Percentiles rank a stretch among this genome's conserved stretches.
Conservation (phyloP, 2,888 invertebrate genomes). For the Labia minor region DNA sequence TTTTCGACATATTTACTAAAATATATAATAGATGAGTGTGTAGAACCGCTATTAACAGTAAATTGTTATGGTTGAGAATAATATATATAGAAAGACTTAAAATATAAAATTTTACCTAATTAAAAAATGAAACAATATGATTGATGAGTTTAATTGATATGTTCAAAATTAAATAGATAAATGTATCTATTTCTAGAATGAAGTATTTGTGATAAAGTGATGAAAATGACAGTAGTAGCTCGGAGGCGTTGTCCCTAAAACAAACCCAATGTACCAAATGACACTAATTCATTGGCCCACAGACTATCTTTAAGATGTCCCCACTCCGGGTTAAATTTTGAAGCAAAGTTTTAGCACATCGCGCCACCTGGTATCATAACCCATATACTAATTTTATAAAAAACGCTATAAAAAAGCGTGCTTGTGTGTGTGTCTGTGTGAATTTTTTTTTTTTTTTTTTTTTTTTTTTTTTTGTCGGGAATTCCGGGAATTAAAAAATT, state of each 20-base stretch:
- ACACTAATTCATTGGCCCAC: neutral
- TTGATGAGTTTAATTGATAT: neutral
- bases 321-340: too few species aligned
- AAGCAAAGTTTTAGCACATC: too few species aligned
- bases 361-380: too few species aligned
- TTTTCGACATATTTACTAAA: slow-evolving; percentile 59
- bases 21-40: neutral
- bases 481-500: too few species aligned
- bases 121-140: neutral
- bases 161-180: neutral
- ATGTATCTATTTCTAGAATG: neutral
- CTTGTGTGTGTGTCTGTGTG: too few species aligned
- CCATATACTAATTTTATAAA: too few species aligned
- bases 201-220: neutral
- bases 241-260: neutral
- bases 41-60: neutral
- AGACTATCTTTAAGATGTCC: too few species aligned
- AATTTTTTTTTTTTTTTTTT: too few species aligned
- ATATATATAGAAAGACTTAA: too few species aligned
- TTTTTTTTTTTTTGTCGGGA: too few species aligned
- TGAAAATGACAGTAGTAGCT: neutral
- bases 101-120: neutral
- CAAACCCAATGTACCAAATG: neutral
- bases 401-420: too few species aligned
- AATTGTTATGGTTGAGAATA: too few species aligned